Base-by-base conservation (phyloP, 2,888 invertebrate species). In the Trichogramma dendrolimi region DNA sequence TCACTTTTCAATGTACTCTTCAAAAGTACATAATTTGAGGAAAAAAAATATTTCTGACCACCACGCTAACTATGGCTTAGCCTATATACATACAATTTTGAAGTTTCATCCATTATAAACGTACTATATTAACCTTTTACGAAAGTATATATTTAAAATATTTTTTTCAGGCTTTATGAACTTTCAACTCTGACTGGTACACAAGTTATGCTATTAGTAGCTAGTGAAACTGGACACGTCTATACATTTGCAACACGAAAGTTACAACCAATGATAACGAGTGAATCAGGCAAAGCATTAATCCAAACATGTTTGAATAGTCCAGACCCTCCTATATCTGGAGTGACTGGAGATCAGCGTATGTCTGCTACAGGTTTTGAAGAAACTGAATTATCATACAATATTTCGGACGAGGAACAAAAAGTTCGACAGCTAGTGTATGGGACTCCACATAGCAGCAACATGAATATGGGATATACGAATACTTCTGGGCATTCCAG, bases 161-260 rank as follows among this genome's bases (percentile, higher is more conserved):
- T 70, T 67, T 69, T 61, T 85, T 85, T 7, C 87, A 99, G 98
- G 99, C 99, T 62, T 62, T 99, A 98, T 84, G 99, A 99, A 83
- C 83, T 99, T 75, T 97, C 99, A 65, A 98, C 98, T 71, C 82
- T 99, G 80, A 99, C 99, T 68, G 99, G 99, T 59, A 99, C 99
- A 44, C 98, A 99, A 83, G 98, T 99, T 80, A 99, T 99, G 98
- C 85, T 99, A 74, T 85, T 99, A 77, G 98, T 99, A 69, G 98
- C 98, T 65, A 96, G 95, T 68, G 98, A 97, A 82, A 98, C 98
- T 27, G 98, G 98, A 59, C 99, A 99, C 83, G 99, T 99, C 75
- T 99, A 99, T 84, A 99, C 99, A 67, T 99, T 98, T 83, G 98
- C 99, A 67, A 99, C 99, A 71, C 87, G 96, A 71, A 96, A 96